A percentile compares a stretch with the other conserved stretches of the same genome.
Evolutionary conservation across 1,140 invertebrate genomes (phyloP).

Genomic region (Eciton burchellii): DNA sequence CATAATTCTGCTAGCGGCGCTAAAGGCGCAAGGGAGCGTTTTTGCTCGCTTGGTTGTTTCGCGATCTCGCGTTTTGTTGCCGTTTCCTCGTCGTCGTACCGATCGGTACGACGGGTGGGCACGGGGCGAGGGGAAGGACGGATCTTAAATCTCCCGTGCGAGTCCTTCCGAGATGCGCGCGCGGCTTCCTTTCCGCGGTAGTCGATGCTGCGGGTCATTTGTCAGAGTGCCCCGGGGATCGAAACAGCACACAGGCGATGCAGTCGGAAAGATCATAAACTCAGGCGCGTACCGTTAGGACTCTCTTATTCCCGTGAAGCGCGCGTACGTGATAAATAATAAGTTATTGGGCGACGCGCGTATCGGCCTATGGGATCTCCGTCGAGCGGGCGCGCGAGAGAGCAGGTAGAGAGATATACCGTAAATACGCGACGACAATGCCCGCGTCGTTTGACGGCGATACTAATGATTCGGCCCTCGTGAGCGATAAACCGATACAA

Average conservation of each 20-base stretch:
- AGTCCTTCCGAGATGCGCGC: constrained; percentile 55
- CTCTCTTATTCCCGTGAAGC: constrained; percentile 66
- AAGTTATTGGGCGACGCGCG: constrained; percentile 40
- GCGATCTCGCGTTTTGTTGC: constrained; percentile 24
- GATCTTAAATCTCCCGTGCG: constrained; percentile 57
- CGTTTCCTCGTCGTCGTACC: constrained; percentile 17
- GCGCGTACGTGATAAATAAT: constrained; percentile 62
- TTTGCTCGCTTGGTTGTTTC: constrained; percentile 23
- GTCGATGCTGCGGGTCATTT: constrained; percentile 69
- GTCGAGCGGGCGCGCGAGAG: not conserved
- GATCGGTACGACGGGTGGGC: constrained; percentile 10
- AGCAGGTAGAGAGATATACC: constrained; percentile 72
- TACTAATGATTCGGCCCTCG: constrained; percentile 78
- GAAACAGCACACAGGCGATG: constrained; percentile 59
- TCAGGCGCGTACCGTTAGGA: constrained; percentile 65
- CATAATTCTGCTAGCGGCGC: not conserved
- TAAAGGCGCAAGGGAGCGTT: not conserved
- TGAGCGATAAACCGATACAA: constrained; percentile 78
- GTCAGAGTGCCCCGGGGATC: constrained; percentile 59
- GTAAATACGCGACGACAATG: constrained; percentile 77
- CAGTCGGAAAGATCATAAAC: constrained; percentile 66
- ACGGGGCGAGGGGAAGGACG: constrained; percentile 23
- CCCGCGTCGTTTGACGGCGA: constrained; percentile 77
- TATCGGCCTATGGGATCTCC: constrained; percentile 53
- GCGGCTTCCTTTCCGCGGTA: constrained; percentile 50